Conservation (phyloP, 92 coral and sea anemone species). For the Phenganax marumi region DNA sequence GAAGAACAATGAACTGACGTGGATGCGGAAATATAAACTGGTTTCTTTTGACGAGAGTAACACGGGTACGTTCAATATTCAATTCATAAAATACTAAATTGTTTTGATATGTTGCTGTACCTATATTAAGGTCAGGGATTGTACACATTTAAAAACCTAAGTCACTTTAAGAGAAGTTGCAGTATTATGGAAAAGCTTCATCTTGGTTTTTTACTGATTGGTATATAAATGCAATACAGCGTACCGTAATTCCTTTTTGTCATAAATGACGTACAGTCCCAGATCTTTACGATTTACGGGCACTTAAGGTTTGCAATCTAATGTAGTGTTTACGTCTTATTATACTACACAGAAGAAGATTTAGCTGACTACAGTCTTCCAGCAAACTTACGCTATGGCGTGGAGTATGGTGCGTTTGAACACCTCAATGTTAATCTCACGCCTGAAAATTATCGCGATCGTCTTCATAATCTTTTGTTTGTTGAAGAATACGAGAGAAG, state of each 20-base stretch:
- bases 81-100: not conserved
- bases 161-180: too few relatives aligned
- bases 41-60: constrained; percentile 64
- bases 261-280: too few relatives aligned
- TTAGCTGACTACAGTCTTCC: constrained; percentile 56
- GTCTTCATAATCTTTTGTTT: constrained; percentile 76
- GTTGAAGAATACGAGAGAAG: constrained; percentile 91
- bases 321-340: not conserved
- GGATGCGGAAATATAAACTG: constrained; percentile 70
- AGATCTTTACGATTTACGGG: too few relatives aligned
- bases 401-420: constrained; percentile 82
- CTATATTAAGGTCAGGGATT: too few relatives aligned
- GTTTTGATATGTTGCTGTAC: not conserved
- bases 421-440: constrained; percentile 67
- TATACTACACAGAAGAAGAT: constrained; percentile 1
- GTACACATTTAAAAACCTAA: too few relatives aligned
- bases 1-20: constrained; percentile 76
- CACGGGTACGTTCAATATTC: not conserved
- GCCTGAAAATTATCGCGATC: constrained; percentile 65
- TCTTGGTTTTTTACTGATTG: too few relatives aligned
- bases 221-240: not conserved
- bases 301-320: too few relatives aligned
- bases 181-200: too few relatives aligned
- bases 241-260: not conserved
- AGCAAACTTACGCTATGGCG: constrained; percentile 66